phyloP scores from a whole-genome alignment of 2,113 vertebrate genomes.

The Trematomus loennbergii region DNA sequence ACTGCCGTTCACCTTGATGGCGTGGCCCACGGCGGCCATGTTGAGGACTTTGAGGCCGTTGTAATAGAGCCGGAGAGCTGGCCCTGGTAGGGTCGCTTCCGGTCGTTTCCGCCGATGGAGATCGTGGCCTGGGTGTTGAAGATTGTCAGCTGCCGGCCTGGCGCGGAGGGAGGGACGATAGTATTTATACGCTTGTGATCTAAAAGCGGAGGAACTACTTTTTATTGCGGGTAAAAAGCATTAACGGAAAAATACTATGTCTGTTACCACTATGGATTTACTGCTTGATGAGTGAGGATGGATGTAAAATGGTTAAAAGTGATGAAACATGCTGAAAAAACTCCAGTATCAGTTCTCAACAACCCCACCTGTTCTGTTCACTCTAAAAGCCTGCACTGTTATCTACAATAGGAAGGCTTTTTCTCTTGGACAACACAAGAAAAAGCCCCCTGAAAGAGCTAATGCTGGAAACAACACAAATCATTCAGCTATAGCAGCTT shows the following conservation, averaged over 20 bases:
- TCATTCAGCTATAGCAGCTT: conserved; percentile 6
- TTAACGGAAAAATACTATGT: neutral
- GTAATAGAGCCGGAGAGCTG: conserved; percentile 98
- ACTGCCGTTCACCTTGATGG: conserved; percentile 95
- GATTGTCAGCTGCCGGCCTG: conserved; percentile 98
- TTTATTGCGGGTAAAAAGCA: conserved; percentile 7
- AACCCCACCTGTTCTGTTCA: conserved; percentile 13
- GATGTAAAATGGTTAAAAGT: conserved; percentile 20
- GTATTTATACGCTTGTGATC: neutral
- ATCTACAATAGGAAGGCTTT: conserved; percentile 14
- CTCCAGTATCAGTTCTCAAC: neutral
- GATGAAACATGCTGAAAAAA: conserved; percentile 37
- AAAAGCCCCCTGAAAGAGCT: conserved; percentile 34
- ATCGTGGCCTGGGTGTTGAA: conserved; percentile 99
- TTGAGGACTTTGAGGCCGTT: conserved; percentile 98
- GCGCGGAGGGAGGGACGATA: conserved; percentile 2
- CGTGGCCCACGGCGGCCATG: conserved; percentile 96
- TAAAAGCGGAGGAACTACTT: too few relatives aligned
- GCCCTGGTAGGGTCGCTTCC: conserved; percentile 96
- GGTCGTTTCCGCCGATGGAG: conserved; percentile 95
- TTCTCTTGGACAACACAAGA: conserved; percentile 5
- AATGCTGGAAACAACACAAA: conserved; percentile 40
- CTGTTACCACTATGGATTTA: conserved; percentile 1
- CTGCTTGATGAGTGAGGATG: conserved; percentile 21
- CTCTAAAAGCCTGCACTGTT: conserved; percentile 15